phyloP scores from a whole-genome alignment of 2,113 vertebrate species.

The Austrofundulus limnaeus region DNA sequence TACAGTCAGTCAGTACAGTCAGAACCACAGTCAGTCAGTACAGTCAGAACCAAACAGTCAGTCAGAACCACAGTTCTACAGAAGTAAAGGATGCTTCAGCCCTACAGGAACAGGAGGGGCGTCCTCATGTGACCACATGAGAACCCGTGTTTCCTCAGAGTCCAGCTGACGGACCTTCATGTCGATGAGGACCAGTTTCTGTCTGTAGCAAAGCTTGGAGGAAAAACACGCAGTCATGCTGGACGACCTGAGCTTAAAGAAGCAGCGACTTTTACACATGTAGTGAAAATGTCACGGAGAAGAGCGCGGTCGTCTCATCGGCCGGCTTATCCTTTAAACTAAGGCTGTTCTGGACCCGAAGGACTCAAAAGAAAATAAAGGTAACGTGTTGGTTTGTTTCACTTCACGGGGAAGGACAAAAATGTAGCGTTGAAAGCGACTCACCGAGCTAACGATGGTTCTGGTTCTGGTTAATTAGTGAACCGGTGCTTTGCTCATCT shows the following conservation, averaged over 20 bases:
- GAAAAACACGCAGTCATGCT: slow-evolving; percentile 22
- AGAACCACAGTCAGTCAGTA: too few relatives aligned
- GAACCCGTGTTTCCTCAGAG: too few relatives aligned
- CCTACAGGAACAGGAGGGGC: slow-evolving; percentile 22
- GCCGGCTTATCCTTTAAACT: slow-evolving; percentile 35
- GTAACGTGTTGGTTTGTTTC: slow-evolving; percentile 36
- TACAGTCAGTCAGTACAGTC: too few relatives aligned
- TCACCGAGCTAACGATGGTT: too few relatives aligned
- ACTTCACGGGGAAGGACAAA: not conserved
- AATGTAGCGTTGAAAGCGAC: not conserved
- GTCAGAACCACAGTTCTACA: too few relatives aligned
- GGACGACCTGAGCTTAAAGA: slow-evolving; percentile 10
- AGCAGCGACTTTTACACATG: slow-evolving; percentile 32
- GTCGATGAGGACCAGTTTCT: slow-evolving; percentile 2
- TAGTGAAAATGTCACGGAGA: slow-evolving; percentile 58
- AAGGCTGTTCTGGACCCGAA: slow-evolving; percentile 12
- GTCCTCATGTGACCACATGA: slow-evolving; percentile 43
- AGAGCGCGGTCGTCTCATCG: slow-evolving; percentile 41
- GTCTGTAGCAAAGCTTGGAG: not conserved
- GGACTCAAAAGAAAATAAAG: slow-evolving; percentile 40
- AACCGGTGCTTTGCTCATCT: not conserved
- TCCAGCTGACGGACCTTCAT: slow-evolving; percentile 2
- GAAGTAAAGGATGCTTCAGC: too few relatives aligned
- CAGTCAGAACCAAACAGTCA: too few relatives aligned
- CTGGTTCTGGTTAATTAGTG: slow-evolving; percentile 10